These are phyloP conservation scores for Elanoides forficatus DNA, from an alignment of 2,113 vertebrate genomes.

Conservation along the genomic window DNA sequence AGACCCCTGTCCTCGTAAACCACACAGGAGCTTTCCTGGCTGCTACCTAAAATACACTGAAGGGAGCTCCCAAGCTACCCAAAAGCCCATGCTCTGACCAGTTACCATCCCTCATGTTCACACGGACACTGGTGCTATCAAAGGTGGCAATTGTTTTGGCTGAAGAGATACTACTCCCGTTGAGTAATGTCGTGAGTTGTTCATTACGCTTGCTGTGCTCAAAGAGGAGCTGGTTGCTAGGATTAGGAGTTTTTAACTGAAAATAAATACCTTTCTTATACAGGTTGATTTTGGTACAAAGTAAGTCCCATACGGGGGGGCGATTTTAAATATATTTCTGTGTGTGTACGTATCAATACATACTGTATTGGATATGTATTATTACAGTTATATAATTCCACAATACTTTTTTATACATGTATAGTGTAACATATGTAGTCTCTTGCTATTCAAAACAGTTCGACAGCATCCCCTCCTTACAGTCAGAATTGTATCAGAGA, in stretches of 20 bases:
- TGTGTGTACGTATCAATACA: too few relatives aligned
- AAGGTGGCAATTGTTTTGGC: background rate
- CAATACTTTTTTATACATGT: too few relatives aligned
- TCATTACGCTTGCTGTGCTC: background rate
- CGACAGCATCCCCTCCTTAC: background rate
- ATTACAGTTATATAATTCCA: too few relatives aligned
- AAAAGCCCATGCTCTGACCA: background rate
- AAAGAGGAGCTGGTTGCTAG: background rate
- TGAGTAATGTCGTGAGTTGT: background rate
- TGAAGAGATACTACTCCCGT: background rate
- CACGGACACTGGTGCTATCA: background rate
- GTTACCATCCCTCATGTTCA: background rate
- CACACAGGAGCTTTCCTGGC: background rate
- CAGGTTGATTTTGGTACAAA: background rate
- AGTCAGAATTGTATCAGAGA: background rate
- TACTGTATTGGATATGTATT: fast-evolving
- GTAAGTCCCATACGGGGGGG: fast-evolving
- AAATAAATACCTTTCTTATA: background rate
- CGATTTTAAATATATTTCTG: background rate
- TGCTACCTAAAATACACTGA: background rate
- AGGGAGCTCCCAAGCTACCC: background rate
- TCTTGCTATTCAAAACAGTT: background rate
- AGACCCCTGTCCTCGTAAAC: background rate
- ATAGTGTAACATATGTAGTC: background rate
- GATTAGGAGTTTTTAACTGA: background rate